Percentiles rank a stretch among this genome's conserved stretches.
Conservation (phyloP, 30 jellyfish, hydroid and myxozoan genomes). For the Sanderia malayensis region DNA sequence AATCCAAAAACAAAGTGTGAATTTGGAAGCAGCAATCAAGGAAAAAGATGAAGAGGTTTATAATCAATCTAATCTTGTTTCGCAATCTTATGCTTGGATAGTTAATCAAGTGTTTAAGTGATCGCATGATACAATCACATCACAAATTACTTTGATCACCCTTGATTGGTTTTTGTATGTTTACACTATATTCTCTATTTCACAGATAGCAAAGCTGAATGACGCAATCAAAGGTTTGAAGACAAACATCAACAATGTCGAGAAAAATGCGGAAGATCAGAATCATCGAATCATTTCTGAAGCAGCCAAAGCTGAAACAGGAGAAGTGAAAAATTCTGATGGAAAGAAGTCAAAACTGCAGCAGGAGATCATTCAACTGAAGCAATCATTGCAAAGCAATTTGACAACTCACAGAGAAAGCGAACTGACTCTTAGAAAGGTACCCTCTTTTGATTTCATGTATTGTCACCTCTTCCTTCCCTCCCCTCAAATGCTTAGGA, state of each 20-base stretch:
- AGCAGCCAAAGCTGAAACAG: constrained; percentile 84
- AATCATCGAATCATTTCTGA: constrained; percentile 73
- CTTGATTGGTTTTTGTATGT: too few relatives aligned
- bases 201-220: constrained; percentile 63
- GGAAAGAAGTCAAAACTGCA: constrained; percentile 80
- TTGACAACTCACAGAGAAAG: constrained; percentile 74
- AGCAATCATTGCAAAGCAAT: constrained; percentile 64
- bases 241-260: constrained; percentile 64
- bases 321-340: constrained; percentile 73
- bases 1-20: constrained; percentile 58
- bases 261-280: constrained; percentile 71
- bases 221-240: constrained; percentile 59
- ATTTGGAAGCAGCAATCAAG: constrained; percentile 40
- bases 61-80: too few relatives aligned
- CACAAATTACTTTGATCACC: too few relatives aligned
- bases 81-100: too few relatives aligned
- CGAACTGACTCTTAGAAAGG: constrained; percentile 88
- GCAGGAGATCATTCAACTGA: constrained; percentile 74
- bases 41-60: constrained; percentile 78
- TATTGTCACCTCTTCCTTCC: too few relatives aligned
- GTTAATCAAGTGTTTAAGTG: too few relatives aligned
- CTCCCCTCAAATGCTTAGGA: too few relatives aligned
- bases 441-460: too few relatives aligned
- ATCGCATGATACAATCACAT: too few relatives aligned
- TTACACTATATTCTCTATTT: not conserved